Evolutionary conservation across 2,888 invertebrate species (phyloP), one percentile per base, ranked within the genome.

Genomic region (Lasioglossum malachurum): DNA sequence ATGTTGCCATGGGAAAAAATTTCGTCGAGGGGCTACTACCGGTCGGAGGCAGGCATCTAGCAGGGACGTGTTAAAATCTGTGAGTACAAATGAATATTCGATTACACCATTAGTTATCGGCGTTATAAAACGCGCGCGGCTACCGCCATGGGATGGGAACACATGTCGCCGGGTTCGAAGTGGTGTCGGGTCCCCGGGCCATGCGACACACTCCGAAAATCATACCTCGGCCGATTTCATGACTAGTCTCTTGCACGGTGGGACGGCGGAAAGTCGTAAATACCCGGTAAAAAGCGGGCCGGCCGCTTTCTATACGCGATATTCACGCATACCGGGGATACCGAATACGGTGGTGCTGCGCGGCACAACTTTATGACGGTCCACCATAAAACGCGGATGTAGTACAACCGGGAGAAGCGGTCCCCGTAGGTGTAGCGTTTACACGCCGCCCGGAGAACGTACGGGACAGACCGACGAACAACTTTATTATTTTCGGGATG

Each of bases 241-340:
- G 80, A 78, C 44, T 78, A 60, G 74, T 73, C 60, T 14, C n/a
- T n/a, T n/a, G 19, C 64, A 23, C 27, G 46, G 35, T 38, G 73
- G 38, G 75, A 87, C 73, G 79, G 64, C 75, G 75, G 78, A 75
- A 78, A 88, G 88, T 88, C 88, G 78, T 90, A 90, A 91, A 90
- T 87, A 84, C 69, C 72, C 31, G 88, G 75, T 86, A 82, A 83
- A 78, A 89, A 84, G 57, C 72, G 81, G 74, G 69, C 78, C 76
- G 75, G 90, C 89, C 92, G 94, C 35, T 71, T 41, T 71, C 90
- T 49, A 49, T 74, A 49, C 73, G 90, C 87, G 92, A 93, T 92
- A 92, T 91, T 93, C 92, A 91, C 92, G 93, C 90, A 92, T 93
- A 90, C 91, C 91, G 87, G 78, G 90, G 93, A 93, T 91, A 87